phyloP scores from a whole-genome alignment of 2,797 vertebrate genomes.

The Smutsia temminckii region DNA sequence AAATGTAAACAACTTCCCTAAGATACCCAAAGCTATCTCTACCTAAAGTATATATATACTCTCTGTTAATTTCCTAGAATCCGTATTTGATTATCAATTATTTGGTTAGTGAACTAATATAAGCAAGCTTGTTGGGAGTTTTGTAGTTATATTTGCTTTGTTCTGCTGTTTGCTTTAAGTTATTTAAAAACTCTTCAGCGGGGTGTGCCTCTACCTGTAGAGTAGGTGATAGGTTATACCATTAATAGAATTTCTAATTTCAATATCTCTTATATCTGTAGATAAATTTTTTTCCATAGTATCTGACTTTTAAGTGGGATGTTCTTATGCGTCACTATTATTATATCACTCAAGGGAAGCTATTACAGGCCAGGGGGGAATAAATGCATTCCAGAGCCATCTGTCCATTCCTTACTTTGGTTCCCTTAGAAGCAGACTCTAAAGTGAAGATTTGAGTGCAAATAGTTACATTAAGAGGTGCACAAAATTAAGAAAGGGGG shows the following conservation, averaged over 20 bases:
- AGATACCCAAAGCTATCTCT: not conserved
- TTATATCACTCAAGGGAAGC: not conserved
- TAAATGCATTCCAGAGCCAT: not conserved
- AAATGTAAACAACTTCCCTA: not conserved
- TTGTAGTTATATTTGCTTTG: not conserved
- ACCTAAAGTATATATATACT: not conserved
- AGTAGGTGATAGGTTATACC: not conserved
- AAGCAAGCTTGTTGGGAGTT: not conserved
- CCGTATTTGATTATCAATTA: not conserved
- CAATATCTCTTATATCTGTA: not conserved
- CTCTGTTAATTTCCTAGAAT: not conserved
- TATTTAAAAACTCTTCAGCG: not conserved
- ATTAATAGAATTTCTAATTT: not conserved
- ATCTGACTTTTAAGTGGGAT: not conserved
- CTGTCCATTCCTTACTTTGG: not conserved
- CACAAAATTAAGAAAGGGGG: not conserved
- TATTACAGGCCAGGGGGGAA: not conserved
- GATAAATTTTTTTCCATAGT: not conserved
- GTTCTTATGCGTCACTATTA: not conserved
- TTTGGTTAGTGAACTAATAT: not conserved
- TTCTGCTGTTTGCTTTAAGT: not conserved
- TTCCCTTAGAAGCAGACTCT: not conserved
- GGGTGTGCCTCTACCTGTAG: not conserved
- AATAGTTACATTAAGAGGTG: not conserved
- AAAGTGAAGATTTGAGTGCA: not conserved